A percentile compares a stretch with the other conserved stretches of the same genome.
Evolutionary conservation across 2,113 vertebrate genomes (phyloP).

Genomic region (Anhinga anhinga): DNA sequence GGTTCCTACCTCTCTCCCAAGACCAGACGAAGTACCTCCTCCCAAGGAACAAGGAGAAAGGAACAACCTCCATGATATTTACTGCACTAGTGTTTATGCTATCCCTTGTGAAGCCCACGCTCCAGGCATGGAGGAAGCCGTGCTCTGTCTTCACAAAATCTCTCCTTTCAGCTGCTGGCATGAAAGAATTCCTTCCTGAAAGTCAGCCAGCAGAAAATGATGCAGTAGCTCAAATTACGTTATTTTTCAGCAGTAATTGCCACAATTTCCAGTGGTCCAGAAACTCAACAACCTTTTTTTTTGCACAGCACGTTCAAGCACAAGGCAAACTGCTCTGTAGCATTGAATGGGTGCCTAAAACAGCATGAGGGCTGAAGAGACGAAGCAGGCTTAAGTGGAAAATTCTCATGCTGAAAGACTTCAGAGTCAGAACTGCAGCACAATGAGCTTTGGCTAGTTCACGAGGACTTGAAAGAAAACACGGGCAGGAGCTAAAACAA

Average conservation of each 20-base stretch:
- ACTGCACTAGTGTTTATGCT: neutral
- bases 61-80: neutral
- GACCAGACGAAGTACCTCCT: neutral
- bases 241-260: neutral
- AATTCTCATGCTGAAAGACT: neutral
- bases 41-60: neutral
- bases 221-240: neutral
- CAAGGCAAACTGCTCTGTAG: fast-evolving
- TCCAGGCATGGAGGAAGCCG: neutral
- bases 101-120: neutral
- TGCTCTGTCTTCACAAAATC: neutral
- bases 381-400: neutral
- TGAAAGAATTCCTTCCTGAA: neutral
- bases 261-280: neutral
- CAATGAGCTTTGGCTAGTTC: neutral
- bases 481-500: neutral
- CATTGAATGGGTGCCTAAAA: neutral
- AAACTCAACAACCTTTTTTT: neutral
- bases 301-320: neutral
- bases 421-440: neutral
- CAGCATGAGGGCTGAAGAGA: neutral
- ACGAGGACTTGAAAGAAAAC: neutral
- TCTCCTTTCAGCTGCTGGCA: neutral
- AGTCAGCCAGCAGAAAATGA: constrained; percentile 1
- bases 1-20: neutral